Evolutionary conservation across 2,888 invertebrate genomes (phyloP).

Genomic region (Eurois occulta): DNA sequence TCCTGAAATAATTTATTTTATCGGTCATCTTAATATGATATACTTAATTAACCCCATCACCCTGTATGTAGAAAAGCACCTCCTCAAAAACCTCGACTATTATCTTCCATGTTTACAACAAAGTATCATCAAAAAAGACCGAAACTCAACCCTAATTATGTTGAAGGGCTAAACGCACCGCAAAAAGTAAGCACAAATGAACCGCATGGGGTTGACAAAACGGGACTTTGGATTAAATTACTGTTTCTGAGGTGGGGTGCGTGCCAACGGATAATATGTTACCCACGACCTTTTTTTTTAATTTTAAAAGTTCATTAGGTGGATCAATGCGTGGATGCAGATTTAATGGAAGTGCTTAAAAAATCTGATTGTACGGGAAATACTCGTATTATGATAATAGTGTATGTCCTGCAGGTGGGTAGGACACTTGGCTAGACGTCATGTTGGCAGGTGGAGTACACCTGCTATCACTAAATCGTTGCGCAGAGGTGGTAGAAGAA

Average conservation of each 20-base stretch:
- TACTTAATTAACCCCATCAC: no score
- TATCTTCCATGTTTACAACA: conserved; percentile 33
- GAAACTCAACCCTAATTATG: conserved; percentile 51
- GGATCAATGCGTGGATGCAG: conserved; percentile 47
- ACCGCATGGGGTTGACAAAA: conserved; percentile 61
- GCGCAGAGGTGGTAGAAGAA: neutral
- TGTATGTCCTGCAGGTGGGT: neutral
- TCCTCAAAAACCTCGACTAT: conserved; percentile 7
- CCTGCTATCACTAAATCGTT: neutral
- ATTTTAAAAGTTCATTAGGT: conserved; percentile 73
- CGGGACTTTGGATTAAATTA: conserved; percentile 71
- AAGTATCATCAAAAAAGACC: conserved; percentile 36
- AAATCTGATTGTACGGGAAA: neutral
- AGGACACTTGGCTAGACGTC: neutral
- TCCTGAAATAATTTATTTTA: no score
- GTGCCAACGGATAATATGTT: conserved; percentile 68
- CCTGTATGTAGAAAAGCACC: conserved; percentile 12
- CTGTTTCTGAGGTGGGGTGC: conserved; percentile 57
- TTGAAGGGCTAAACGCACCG: conserved; percentile 19
- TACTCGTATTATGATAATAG: neutral
- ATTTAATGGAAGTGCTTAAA: conserved; percentile 52
- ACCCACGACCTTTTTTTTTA: conserved; percentile 71
- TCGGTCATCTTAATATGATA: no score
- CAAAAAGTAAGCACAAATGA: conserved; percentile 53
- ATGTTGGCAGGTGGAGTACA: neutral